Evolutionary conservation across 2,888 invertebrate genomes (phyloP), one percentile per base, ranked within the genome.

Genomic region (Drosophila tripunctata): DNA sequence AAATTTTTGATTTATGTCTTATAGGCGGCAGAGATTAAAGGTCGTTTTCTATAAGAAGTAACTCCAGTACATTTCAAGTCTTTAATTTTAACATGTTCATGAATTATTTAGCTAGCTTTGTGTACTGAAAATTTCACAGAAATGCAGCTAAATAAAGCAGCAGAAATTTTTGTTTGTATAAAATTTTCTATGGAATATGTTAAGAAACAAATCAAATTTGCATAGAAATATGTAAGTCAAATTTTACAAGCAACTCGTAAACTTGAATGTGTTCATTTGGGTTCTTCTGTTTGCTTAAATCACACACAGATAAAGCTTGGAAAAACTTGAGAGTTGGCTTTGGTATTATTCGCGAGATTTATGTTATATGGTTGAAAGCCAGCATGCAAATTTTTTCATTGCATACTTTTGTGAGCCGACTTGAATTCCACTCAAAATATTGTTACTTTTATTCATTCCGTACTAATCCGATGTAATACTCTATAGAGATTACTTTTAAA

Each of bases 381-480:
- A 6, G 43, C 33, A 55, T 44, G 48, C 35, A 69, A 50, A 63
- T 43, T 65, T 43, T 65, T 71, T 15, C 41, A 45, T 68, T 51
- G 75, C 71, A 68, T 72, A 75, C 58, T 75, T 71, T 24, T 47
- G 33, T 36, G 75, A 2, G 47, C 62, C 1, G 10, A 12, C 6
- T 27, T 24, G 14, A 40, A 22, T 10, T 21, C 7, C 3, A 17
- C 1, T 6, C 10, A 7, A 33, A 17, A 33, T 3, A 2, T 6
- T 27, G 14, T 21, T 40, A 30, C 15, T 38, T 3, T 8, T 2
- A 27, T 8, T 27, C 8, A 27, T 27, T 27, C 27, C 17, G 8
- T 22, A 12, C 10, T 12, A 21, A 15, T n/a, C 21, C 44, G 5
- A 4, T 22, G 19, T 41, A 22, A 47, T 22, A 47, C 7, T 4